Base-by-base conservation (phyloP, 2,888 invertebrate species). In the Chrysomela aeneicollis region DNA sequence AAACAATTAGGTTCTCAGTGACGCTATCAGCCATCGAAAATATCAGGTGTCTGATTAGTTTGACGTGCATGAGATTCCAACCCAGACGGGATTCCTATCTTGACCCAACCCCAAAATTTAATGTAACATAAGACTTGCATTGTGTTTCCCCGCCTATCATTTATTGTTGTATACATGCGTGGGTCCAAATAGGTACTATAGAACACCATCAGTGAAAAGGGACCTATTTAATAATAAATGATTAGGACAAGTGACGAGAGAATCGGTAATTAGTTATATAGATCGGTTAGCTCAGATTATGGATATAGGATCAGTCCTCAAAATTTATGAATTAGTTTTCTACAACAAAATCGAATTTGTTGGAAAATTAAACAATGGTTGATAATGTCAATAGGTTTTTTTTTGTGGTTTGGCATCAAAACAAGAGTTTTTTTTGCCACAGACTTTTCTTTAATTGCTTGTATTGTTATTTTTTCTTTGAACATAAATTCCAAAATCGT, bases 121-220 rank as follows among this genome's bases (percentile, higher is more conserved):
- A 42, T 42, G 42, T 42, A 42, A 42, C 42, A 42, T 42, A 15
- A 42, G 42, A 42, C 42, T 10, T 42, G 42, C 42, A 42, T 42
- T 42, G 42, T 42, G 42, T 42, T 42, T 42, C 42, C 42, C 42
- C 42, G 42, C 42, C 42, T 42, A 42, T 42, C 42, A 42, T 42
- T 42, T 42, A 42, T 42, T 42, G 42, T 42, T 42, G 42, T 42
- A 42, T 42, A 42, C 42, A 15, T 2, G 15, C 42, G 42, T 42
- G 42, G 42, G 42, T 42, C n/a, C 42, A 42, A 26, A 15, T 15
- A 42, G 42, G 42, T 42, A 42, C 42, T 15, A 42, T 42, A 42
- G n/a, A 42, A 42, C 2, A 42, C 15, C n/a, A 6, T 42, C n/a
- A 42, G 42, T 42, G 15, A 4, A 42, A 42, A 42, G 12, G 42